Evolutionary conservation across 64 coral and sea anemone species (phyloP).

Genomic region (Acropora yongei): DNA sequence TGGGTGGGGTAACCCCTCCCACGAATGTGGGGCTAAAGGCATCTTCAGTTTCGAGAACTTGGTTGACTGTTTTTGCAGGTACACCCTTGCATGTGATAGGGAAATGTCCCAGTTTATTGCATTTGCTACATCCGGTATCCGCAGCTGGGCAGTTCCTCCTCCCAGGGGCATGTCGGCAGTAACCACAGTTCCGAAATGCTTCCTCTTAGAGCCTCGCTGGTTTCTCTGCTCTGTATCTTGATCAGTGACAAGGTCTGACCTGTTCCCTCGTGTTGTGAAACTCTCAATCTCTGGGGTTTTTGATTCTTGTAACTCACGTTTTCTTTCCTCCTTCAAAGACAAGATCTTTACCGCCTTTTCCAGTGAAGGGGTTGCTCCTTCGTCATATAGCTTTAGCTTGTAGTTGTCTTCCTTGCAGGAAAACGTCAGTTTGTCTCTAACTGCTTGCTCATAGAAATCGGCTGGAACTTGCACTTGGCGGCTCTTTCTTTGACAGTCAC

Average conservation of each 20-base stretch:
- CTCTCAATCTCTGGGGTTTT: constrained; percentile 54
- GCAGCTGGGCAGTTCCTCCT: constrained; percentile 66
- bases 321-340: constrained; percentile 69
- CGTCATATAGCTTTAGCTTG: constrained; percentile 75
- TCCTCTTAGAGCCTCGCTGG: constrained; percentile 37
- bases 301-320: constrained; percentile 70
- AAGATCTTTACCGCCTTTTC: constrained; percentile 69
- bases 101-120: neutral
- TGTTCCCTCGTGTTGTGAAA: constrained; percentile 21
- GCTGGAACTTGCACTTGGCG: constrained; percentile 71
- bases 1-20: constrained; percentile 38
- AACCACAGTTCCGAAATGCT: constrained; percentile 66
- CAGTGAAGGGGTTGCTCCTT: constrained; percentile 62
- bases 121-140: neutral
- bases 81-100: constrained; percentile 54
- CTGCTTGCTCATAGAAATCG: constrained; percentile 59
- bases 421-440: constrained; percentile 83
- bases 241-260: constrained; percentile 7
- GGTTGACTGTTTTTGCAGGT: constrained; percentile 22
- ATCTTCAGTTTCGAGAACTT: neutral
- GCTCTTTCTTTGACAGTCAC: constrained; percentile 72
- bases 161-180: constrained; percentile 48
- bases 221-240: constrained; percentile 13
- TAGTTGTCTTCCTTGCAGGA: constrained; percentile 75
- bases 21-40: constrained; percentile 47